Evolutionary conservation across 2,113 vertebrate genomes (phyloP), one percentile per base, ranked within the genome.

Genomic region (Laticauda laticaudata): DNA sequence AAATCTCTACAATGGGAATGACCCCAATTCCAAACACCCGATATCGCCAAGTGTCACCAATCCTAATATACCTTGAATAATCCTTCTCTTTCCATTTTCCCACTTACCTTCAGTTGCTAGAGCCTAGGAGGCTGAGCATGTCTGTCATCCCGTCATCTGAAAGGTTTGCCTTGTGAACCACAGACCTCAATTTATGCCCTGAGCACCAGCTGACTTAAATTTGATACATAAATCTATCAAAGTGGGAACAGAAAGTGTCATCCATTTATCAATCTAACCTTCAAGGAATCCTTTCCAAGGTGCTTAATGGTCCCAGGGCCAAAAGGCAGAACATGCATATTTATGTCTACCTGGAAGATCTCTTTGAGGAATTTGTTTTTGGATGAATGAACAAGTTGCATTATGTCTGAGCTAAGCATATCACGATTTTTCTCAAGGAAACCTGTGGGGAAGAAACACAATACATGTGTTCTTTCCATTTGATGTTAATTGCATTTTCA

Each of bases 401-500:
- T 97, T 92, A 99, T 95, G 54, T 99, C 98, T 86, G 96, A 93
- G 95, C 98, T 99, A 93, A 99, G 94, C 3, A 98, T 94, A 23
- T 99, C 99, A 29, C 99, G 98, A 94, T 99, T 99, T 95, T 99
- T 99, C 96, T 99, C 99, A 95, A 99, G 97, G 95, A 99, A 99
- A 94, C 98, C 99, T 99, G 11, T 21, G 93, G 90, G 93, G 88
- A 29, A 92, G 55, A 34, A 92, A 94, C 90, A 48, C 93, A 87
- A 45, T 75, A 34, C 24, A 24, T 5, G 24, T 86, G 69, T 93
- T 48, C 95, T 8, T 90, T 95, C 48, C 51, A 86, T 53, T 92
- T 75, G 34, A 87, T 87, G 34, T 61, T 93, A 88, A 64, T 51
- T 95, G n/a, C 86, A 87, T 54, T 1, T 0, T 48, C 5, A 85